phyloP scores from a whole-genome alignment of 1,140 invertebrate genomes.

The Bombus confusus region DNA sequence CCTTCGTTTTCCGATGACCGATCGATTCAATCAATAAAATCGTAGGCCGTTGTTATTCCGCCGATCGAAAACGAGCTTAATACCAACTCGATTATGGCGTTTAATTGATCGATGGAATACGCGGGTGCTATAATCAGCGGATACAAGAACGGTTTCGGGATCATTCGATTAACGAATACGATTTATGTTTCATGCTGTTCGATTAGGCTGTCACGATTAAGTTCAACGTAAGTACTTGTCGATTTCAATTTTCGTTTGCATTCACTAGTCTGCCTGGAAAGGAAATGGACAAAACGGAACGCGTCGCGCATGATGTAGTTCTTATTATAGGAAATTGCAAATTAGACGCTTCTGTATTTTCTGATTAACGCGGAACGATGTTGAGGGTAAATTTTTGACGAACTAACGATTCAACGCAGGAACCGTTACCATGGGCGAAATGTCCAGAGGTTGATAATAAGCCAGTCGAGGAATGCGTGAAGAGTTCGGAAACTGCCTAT shows the following conservation, averaged over 20 bases:
- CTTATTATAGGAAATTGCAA: neutral
- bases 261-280: neutral
- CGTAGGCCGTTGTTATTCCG: neutral
- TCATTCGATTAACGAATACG: conserved; percentile 4
- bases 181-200: conserved; percentile 58
- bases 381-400: neutral
- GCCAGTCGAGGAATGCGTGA: conserved; percentile 88
- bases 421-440: conserved; percentile 91
- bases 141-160: neutral
- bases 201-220: conserved; percentile 73
- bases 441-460: conserved; percentile 91
- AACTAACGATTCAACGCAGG: conserved; percentile 78
- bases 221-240: conserved; percentile 73
- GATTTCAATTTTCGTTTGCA: conserved; percentile 13
- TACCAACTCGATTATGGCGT: neutral
- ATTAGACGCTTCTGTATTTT: neutral
- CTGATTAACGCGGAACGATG: too few species aligned
- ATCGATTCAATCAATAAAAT: conserved; percentile 9
- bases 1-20: conserved; percentile 33
- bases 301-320: conserved; percentile 14
- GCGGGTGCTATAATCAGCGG: too few species aligned
- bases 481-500: conserved; percentile 93
- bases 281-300: neutral
- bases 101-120: conserved; percentile 14
- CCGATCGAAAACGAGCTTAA: neutral